Base-by-base conservation (phyloP, 2,888 invertebrate species). In the Gonocerus acuteangulatus region DNA sequence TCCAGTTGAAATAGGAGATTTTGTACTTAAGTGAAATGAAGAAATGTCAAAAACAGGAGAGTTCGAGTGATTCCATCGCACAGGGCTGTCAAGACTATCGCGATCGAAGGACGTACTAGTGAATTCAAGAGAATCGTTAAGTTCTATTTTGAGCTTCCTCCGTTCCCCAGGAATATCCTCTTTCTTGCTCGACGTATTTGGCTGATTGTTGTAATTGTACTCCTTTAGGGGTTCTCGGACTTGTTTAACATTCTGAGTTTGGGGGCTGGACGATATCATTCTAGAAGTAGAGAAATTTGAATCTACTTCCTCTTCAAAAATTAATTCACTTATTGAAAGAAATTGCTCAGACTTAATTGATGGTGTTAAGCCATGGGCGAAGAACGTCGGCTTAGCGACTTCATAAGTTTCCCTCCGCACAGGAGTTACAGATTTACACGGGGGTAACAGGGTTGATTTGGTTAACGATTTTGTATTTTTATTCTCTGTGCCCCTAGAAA, bases 351-450 rank as follows among this genome's bases (percentile, higher is more conserved):
- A 6, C 9, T 27, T 27, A 27, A 27, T 27, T 27, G 27, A 27
- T 6, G 27, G 27, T n/a, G 16, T 21, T 11, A 32, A 36, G 36
- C 36, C 39, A 18, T 27, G 27, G 11, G 22, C 18, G 16, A n/a
- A 51, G 34, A 18, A 51, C 27, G 34, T 54, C 13, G 54, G 54
- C 39, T 54, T 39, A 16, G 19, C 39, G 27, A 54, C 42, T 54
- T 54, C 54, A 42, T 54, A 54, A 16, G 54, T 54, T 44, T 54
- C 54, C 27, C 54, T 54, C 16, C 54, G 21, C 16, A 54, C 18
- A 15, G 42, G 16, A 27, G 34, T 54, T 7, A 39, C 23, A 54
- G 42, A 6, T 1, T 13, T 4, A 34, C 51, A 51, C 9, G 32
- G 32, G n/a, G 51, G 51, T 32, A 51, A 34, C 34, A 4, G 27